Base-by-base conservation (phyloP, 1,140 invertebrate species). In the Archivesica marissinica region DNA sequence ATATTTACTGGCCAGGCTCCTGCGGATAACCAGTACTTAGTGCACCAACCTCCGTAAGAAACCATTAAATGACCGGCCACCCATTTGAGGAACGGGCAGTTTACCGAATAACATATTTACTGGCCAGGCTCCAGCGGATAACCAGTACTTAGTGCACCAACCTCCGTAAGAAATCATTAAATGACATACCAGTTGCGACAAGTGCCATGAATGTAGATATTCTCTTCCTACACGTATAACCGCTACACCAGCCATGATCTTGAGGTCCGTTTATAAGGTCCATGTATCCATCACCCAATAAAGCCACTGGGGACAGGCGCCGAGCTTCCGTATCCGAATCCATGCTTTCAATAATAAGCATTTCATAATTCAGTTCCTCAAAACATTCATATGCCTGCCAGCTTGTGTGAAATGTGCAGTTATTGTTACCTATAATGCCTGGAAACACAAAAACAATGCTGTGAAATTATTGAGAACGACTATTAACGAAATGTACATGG, bases 231-330 rank as follows among this genome's bases (percentile, higher is more conserved):
- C 93, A 94, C 0, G 93, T 93, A 56, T 94, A 94, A 7, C 93
- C 82, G 25, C 64, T 78, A 44, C 82, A 85, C 56, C 70, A 56
- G 23, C 68, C 86, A 88, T 41, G 79, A 83, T 94, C 93, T 88
- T 92, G 90, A 17, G 93, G 93, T 11, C 93, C 93, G 78, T 94
- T 94, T 13, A 94, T 90, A 17, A 94, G 89, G 78, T 94, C 93
- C 30, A 94, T 68, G 72, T 93, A 93, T 2, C 88, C 90, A 25
- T 93, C 89, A 56, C 88, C 80, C 2, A 90, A 30, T 1, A 94
- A 61, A 33, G 93, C 93, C 0, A 94, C 89, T 0, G 93, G 93
- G 9, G 93, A 93, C 0, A 94, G 52, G 6, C 93, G 78, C 9
- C 93, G 86, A 13, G 89, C 91, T 74, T 93, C 92, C 20, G 93